Base-by-base conservation (phyloP, 1,140 invertebrate species). In the Euura saliciscinereae region DNA sequence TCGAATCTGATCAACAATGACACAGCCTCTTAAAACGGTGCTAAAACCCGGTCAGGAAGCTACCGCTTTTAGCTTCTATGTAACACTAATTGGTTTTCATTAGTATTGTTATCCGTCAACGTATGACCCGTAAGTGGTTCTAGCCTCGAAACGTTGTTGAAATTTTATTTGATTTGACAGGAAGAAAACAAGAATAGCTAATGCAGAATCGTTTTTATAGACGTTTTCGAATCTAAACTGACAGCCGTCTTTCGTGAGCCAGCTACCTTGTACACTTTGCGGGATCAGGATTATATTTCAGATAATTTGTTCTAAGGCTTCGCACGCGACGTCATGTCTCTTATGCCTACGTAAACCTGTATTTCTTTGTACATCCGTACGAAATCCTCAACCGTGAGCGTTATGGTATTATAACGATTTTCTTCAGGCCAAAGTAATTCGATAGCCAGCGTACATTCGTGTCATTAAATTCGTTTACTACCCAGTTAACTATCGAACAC, bases 371-470 rank as follows among this genome's bases (percentile, higher is more conserved):
- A 8, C 11, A 11, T 59, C 13, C 51, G 6, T 28, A 28, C 28
- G 28, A 28, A 28, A 28, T 28, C 3, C 13, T 8, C 51, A 59
- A n/a, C 8, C 5, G 8, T 59, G 13, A 59, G 51, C 51, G 51
- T 59, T 59, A 59, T 59, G 51, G 51, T 59, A 59, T 59, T 28
- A 28, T 59, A 59, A 59, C 51, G 51, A 59, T 59, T 59, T 59
- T 59, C 51, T n/a, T 59, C 51, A n/a, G 51, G 10, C 13, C 51
- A n/a, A 59, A 8, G 51, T 59, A 59, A 59, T 59, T 59, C 51
- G 51, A 59, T 59, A 59, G 51, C 51, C 51, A n/a, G 10, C 13
- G 13, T 59, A 59, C 51, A 8, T 59, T 8, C 8, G 51, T 59
- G 8, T 59, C 13, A 59, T 59, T 59, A n/a, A 59, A 59, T 59